Base-by-base conservation (phyloP, 2,797 vertebrate genomes). In the Mastacembelus armatus region DNA sequence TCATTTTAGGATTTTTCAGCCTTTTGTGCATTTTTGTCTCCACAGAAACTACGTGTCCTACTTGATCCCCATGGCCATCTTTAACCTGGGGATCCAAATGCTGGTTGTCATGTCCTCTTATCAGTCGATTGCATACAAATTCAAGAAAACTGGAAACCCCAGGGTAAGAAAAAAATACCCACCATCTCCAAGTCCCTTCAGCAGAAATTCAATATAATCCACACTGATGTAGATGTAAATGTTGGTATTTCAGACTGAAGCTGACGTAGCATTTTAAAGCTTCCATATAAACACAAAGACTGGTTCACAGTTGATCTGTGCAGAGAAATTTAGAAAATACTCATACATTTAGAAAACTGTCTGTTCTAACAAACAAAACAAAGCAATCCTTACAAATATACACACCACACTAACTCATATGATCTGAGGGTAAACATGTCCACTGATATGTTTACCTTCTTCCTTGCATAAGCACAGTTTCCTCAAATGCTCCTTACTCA, bases 81-180 rank as follows among this genome's bases (percentile, higher is more conserved):
- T 96, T 90, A 97, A 98, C 93, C 96, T 97, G 90, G 83, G 92
- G 49, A 88, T 97, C 61, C 97, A 98, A 3, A 73, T 95, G 16
- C 95, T 97, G 87, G 95, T 98, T 75, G 96, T 97, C 38, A 50
- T 95, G 79, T 95, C 93, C 0, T 96, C 96, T 11, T 98, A 97
- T 80, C 93, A 93, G 80, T 94, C 96, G 69, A 94, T 98, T 89
- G 93, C 94, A 52, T 94, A 96, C 71, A 98, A 95, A 86, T 95
- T 98, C 73, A 94, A 94, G 87, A 98, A 96, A 92, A 96, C 81
- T 2, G 95, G 95, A 52, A 92, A 94, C 42, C 83, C 91, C 57
- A 95, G 92, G 94, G 98, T 99, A 73, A 89, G 90, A 66, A 22
- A 8, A 36, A 16, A 30, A 22, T 3, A 54, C 30, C 14, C 29